Evolutionary conservation across 2,113 vertebrate genomes (phyloP), one percentile per base, ranked within the genome.

Genomic region (Dicerorhinus sumatrensis): DNA sequence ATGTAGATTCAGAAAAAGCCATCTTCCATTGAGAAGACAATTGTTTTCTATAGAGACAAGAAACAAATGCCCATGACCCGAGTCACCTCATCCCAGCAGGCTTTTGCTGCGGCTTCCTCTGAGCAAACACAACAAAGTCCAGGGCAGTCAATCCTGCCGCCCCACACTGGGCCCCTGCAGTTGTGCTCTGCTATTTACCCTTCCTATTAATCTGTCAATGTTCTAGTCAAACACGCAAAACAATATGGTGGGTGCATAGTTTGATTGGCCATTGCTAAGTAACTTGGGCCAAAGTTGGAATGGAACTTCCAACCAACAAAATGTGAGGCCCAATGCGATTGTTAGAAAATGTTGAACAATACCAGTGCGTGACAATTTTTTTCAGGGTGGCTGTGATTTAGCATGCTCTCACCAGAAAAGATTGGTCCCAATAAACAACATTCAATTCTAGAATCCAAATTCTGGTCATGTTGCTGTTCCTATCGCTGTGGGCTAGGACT

Each of bases 131-230:
- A 98, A 97, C 98, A 98, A 98, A 98, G 99, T 99, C 98, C 98
- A 65, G 98, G 97, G 98, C 98, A 99, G 98, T 99, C 98, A 99
- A 98, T 99, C 98, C 99, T 97, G 98, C 98, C 96, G 97, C 97
- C 97, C 98, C 98, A 98, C 98, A 99, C 98, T 98, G 98, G 98
- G 99, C 98, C 97, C 98, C 97, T 39, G 56, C 95, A 96, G 97
- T 98, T 98, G 98, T 98, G 98, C 93, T 48, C 98, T 95, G 98
- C 99, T 99, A 99, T 99, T 99, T 99, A 99, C 99, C 96, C 99
- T 99, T 99, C 99, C 99, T 99, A 99, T 99, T 99, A 99, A 99
- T 99, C 99, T 99, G 99, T 99, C 99, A 99, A 98, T 98, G 98
- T 98, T 99, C 99, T 99, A 97, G 98, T 99, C 99, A 99, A 99